phyloP scores from a whole-genome alignment of 1,140 invertebrate genomes.

The Dolichoris vasculosae region DNA sequence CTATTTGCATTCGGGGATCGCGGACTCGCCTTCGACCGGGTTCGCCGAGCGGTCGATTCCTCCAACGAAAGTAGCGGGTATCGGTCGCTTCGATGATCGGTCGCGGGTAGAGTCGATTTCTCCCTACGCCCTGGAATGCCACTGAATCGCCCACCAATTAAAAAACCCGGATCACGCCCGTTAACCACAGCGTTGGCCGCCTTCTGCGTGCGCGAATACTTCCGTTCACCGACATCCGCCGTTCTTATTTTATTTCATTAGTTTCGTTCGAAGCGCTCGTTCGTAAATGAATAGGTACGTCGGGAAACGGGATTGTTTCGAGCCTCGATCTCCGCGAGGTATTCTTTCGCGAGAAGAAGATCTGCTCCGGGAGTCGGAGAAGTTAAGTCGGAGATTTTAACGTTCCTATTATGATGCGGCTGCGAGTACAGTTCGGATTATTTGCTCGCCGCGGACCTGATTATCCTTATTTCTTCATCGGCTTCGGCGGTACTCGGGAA shows the following conservation, averaged over 20 bases:
- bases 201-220: not conserved
- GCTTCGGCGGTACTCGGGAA: too few relatives aligned
- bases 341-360: too few relatives aligned
- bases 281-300: not conserved
- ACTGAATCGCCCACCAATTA: not conserved
- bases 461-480: too few relatives aligned
- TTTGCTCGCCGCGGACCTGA: too few relatives aligned
- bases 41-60: constrained; percentile 44
- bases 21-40: constrained; percentile 41
- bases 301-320: not conserved
- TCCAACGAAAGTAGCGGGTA: not conserved
- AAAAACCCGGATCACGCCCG: not conserved
- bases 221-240: not conserved
- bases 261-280: not conserved
- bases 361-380: not conserved
- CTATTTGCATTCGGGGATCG: constrained; percentile 58
- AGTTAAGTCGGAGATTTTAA: not conserved
- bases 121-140: not conserved
- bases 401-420: not conserved
- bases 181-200: not conserved
- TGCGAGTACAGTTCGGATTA: not conserved
- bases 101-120: not conserved
- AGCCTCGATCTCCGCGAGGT: not conserved
- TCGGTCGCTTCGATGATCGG: constrained; percentile 2
- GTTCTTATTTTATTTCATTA: not conserved